A percentile compares a stretch with the other conserved stretches of the same genome.
phyloP scores from a whole-genome alignment of 2,113 vertebrate genomes.

The Brienomyrus longianalis region DNA sequence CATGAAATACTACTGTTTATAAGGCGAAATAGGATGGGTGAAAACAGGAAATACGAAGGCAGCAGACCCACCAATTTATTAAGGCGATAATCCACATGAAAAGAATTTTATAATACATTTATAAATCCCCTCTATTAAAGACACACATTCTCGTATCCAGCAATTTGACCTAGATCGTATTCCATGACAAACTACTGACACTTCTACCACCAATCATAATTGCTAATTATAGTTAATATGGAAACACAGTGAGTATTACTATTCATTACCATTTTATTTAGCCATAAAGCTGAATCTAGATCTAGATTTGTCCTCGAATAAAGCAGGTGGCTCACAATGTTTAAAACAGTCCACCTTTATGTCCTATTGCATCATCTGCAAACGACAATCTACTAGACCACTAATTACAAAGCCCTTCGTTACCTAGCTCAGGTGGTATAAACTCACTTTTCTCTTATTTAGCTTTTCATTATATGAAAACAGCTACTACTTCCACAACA shows the following conservation, averaged over 20 bases:
- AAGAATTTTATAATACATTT: neutral
- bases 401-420: neutral
- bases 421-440: neutral
- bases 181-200: neutral
- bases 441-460: neutral
- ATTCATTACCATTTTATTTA: neutral
- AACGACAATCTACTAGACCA: neutral
- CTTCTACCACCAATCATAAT: neutral
- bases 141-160: neutral
- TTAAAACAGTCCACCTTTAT: neutral
- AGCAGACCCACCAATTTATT: neutral
- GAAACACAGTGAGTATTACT: neutral
- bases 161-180: neutral
- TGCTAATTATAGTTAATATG: neutral
- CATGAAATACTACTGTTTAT: neutral
- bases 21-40: neutral
- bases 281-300: neutral
- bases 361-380: neutral
- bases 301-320: neutral
- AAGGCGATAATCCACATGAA: neutral
- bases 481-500: neutral
- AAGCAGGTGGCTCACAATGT: neutral
- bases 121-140: neutral
- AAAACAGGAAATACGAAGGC: neutral
- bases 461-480: neutral